Evolutionary conservation across 2,797 vertebrate genomes (phyloP).

Genomic region (Neosilurus mollespiculum): DNA sequence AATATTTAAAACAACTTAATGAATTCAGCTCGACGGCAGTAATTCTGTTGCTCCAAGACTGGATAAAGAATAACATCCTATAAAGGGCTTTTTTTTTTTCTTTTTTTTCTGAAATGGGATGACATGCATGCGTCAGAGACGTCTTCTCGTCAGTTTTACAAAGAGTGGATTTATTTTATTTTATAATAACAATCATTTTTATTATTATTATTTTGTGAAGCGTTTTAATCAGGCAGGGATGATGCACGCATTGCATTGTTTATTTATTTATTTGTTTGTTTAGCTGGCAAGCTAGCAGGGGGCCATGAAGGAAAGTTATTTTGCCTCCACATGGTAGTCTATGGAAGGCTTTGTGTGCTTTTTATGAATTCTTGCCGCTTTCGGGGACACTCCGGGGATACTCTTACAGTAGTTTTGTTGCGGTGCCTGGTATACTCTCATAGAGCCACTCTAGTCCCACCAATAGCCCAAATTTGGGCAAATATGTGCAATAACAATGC

Average conservation of each 20-base stretch:
- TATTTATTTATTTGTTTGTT: neutral
- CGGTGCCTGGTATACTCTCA: neutral
- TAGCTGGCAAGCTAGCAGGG: too few species aligned
- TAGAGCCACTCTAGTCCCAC: neutral
- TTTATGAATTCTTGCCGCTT: neutral
- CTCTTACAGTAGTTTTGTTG: neutral
- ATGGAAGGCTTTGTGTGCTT: neutral
- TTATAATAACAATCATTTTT: too few species aligned
- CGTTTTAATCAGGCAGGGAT: neutral
- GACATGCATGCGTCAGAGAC: slow-evolving; percentile 58
- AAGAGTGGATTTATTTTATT: slow-evolving; percentile 52
- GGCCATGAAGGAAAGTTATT: neutral
- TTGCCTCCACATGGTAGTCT: neutral
- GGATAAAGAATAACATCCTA: slow-evolving; percentile 56
- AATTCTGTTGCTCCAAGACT: slow-evolving; percentile 61
- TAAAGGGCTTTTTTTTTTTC: slow-evolving; percentile 17
- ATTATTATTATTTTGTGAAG: too few species aligned
- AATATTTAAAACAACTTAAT: slow-evolving; percentile 67
- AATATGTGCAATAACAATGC: neutral
- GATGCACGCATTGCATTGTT: neutral
- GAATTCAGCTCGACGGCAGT: slow-evolving; percentile 66
- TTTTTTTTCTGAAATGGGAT: slow-evolving; percentile 56
- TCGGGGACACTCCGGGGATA: neutral
- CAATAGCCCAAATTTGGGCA: neutral
- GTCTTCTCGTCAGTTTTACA: slow-evolving; percentile 7